Evolutionary conservation across 2,113 vertebrate genomes (phyloP), one percentile per base, ranked within the genome.

Genomic region (Indri indri): DNA sequence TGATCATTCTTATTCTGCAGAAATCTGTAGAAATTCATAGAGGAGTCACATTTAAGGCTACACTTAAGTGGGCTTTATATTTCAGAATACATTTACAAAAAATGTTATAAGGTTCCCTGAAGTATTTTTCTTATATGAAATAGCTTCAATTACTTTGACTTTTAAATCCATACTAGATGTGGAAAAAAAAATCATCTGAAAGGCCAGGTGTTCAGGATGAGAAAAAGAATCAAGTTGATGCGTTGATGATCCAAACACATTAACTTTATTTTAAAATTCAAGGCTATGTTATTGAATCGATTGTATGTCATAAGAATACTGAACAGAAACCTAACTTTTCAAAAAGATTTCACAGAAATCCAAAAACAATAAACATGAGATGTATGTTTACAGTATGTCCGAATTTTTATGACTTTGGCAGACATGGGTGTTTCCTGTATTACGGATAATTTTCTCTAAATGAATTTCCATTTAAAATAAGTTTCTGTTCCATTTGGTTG

Each of bases 191-290:
- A 90, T 96, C 80, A 66, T 88, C n/a, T 57, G 88, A 93, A 79
- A 87, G 71, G 30, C 6, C 7, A 3, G 76, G 57, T 88, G 70
- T 88, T 94, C 74, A 76, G 65, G 52, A 63, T 89, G 52, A 91
- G 59, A 42, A 54, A 81, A 91, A 52, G 47, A 74, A 80, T 68
- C 68, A 89, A 40, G 34, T 74, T 92, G 93, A 88, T 0, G 13
- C 47, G 79, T 92, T 95, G 80, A 87, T 50, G 92, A 94, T 87
- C 63, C 37, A 73, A 90, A 30, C 50, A 73, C 47, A 63, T 96
- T 90, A 80, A 86, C 66, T 95, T 91, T 70, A 71, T 81, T 97
- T 96, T 96, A 92, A 90, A 92, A 96, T 95, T 97, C 70, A 94
- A 4, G 57, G 40, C 81, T 92, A 9, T 59, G 81, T 94, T 68